Evolutionary conservation across 1,140 invertebrate genomes (phyloP), one percentile per base, ranked within the genome.

Genomic region (Sipha flava): DNA sequence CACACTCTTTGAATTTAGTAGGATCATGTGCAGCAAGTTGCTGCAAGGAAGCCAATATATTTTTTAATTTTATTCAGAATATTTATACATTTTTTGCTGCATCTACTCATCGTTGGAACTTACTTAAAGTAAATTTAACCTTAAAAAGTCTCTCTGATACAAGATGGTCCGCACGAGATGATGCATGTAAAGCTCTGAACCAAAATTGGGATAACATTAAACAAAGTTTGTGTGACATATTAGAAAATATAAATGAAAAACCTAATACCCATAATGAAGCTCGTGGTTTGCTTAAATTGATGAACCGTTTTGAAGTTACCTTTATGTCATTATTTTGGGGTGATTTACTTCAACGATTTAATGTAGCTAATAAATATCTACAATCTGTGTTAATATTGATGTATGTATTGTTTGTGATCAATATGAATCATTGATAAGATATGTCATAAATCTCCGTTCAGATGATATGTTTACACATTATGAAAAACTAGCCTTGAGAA

Each of bases 1-100:
- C 82, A 77, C 83, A 83, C 83, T 83, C 72, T 81, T 82, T 86
- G 62, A 86, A 83, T 80, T 81, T 83, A 81, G 83, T 83, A 75
- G 81, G 81, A 83, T 83, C n/a, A n/a, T n/a, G n/a, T n/a, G n/a
- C n/a, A n/a, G n/a, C n/a, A n/a, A n/a, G n/a, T n/a, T n/a, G n/a
- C 21, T 83, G 81, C 80, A 77, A 80, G 66, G 72, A 57, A 72
- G 80, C 70, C 37, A 80, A 81, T 47, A 34, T 47, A 73, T 84
- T 83, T 79, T 84, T 84, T 80, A 54, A 79, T 43, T 64, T 82
- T n/a, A 54, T 82, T 26, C 82, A 84, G 80, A 31, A 75, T 72
- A 14, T 82, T 21, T 84, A 82, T 43, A 79, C 14, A 14, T 83
- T 83, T 77, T 84, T 84, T 68, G 81, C 81, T 77, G 80, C 79